phyloP scores from a whole-genome alignment of 2,113 vertebrate species.

The Macroglossus sobrinus region DNA sequence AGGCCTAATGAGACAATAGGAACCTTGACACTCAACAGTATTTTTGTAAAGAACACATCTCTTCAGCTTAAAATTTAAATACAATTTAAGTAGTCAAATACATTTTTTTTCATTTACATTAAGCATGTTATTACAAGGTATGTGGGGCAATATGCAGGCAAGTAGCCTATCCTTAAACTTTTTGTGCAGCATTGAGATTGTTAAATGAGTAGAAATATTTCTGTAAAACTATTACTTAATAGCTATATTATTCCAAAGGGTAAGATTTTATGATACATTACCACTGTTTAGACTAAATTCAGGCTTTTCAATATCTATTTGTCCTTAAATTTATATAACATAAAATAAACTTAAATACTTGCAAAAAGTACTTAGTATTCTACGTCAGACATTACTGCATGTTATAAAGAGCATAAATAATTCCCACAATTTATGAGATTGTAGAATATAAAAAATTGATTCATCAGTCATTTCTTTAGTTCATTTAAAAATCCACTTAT shows the following conservation, averaged over 20 bases:
- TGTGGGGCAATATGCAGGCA: not conserved
- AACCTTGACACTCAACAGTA: not conserved
- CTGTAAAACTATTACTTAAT: not conserved
- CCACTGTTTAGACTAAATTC: not conserved
- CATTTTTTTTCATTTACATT: not conserved
- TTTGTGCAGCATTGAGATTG: conserved; percentile 54
- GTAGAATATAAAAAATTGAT: not conserved
- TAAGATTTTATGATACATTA: not conserved
- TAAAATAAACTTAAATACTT: conserved; percentile 1
- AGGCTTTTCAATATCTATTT: not conserved
- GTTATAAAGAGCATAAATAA: not conserved
- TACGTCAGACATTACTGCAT: not conserved
- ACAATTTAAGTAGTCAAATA: not conserved
- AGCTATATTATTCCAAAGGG: not conserved
- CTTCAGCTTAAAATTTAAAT: not conserved
- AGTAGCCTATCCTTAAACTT: conserved; percentile 22
- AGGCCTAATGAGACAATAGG: conserved; percentile 35
- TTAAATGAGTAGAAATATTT: conserved; percentile 27
- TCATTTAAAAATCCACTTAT: not conserved
- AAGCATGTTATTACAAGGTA: not conserved
- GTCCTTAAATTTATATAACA: not conserved
- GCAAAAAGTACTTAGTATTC: not conserved
- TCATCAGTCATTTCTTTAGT: not conserved
- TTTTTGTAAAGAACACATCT: conserved; percentile 51
- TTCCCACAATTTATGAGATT: not conserved